Evolutionary conservation across 1,140 invertebrate genomes (phyloP).

Genomic region (Pararge aegeria): DNA sequence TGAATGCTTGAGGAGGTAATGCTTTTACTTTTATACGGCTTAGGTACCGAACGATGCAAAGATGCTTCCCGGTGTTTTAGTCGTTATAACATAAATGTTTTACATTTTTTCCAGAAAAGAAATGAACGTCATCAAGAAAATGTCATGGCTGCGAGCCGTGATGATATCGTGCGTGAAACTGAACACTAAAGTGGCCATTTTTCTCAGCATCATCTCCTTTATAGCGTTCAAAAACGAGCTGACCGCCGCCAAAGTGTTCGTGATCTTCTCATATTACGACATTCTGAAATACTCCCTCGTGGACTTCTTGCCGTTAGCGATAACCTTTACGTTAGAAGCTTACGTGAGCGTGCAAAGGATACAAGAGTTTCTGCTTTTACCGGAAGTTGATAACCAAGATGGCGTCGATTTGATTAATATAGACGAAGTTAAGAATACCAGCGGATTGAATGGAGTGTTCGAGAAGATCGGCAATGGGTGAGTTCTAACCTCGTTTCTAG

Average conservation of each 20-base stretch:
- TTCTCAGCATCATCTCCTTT: slow-evolving; percentile 89
- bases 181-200: slow-evolving; percentile 88
- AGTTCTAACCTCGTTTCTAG: slow-evolving; percentile 34
- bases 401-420: slow-evolving; percentile 55
- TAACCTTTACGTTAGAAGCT: slow-evolving; percentile 80
- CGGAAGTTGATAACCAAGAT: slow-evolving; percentile 76
- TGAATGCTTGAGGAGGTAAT: too few relatives aligned
- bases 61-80: neutral
- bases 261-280: slow-evolving; percentile 87
- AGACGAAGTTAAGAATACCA: slow-evolving; percentile 25
- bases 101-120: slow-evolving; percentile 77
- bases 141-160: slow-evolving; percentile 84
- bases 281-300: slow-evolving; percentile 87
- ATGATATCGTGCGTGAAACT: slow-evolving; percentile 84
- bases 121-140: slow-evolving; percentile 84
- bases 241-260: slow-evolving; percentile 88
- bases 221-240: slow-evolving; percentile 84
- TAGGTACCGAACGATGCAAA: too few relatives aligned
- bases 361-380: slow-evolving; percentile 83
- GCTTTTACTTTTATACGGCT: too few relatives aligned
- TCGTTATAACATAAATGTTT: neutral
- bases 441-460: slow-evolving; percentile 47
- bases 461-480: slow-evolving; percentile 70
- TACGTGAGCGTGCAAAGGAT: slow-evolving; percentile 85
- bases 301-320: slow-evolving; percentile 86